Base-by-base conservation (phyloP, 2,797 vertebrate genomes). In the Adrianichthys oophorus region DNA sequence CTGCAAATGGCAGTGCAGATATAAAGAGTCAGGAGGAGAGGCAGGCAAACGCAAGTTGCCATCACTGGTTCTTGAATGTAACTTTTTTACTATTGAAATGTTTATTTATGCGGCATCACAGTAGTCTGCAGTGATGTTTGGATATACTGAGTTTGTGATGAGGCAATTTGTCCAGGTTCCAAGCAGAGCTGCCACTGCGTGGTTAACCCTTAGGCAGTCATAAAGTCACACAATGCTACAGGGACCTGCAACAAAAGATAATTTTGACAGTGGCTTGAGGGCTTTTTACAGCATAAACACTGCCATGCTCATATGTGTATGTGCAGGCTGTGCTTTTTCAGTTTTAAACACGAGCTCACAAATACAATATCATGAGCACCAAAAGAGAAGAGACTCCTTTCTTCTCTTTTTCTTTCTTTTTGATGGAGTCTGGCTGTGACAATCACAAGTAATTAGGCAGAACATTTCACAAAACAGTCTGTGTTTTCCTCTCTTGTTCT, bases 231-330 rank as follows among this genome's bases (percentile, higher is more conserved):
- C 72, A 59, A 49, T 4, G 69, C 83, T 69, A 75, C 59, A 60
- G 84, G 82, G 78, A 86, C 71, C 65, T 72, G 61, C 75, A 68
- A 72, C 53, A 65, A 78, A 82, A 88, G 76, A 87, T 86, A 72
- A 82, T 79, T 88, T 78, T 87, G 87, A 86, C 82, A 84, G 78
- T 81, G 79, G 78, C 80, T 85, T 41, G 49, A 82, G 84, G 85
- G 85, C 80, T 79, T 84, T 82, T 78, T 63, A 50, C 80, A 60
- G 49, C 62, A 65, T 37, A 37, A 37, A 12, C 32, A 43, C 44
- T 43, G 17, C 26, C 57, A 26, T 46, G 53, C 53, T 26, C 67
- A 50, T 40, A 37, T 24, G 40, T 63, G 32, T 46, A 56, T 55
- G 40, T 70, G 55, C 47, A 41, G 23, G 45, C 50, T 23, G 17